Evolutionary conservation across 2,113 vertebrate genomes (phyloP).

Genomic region (Cyprinodon tularosa): DNA sequence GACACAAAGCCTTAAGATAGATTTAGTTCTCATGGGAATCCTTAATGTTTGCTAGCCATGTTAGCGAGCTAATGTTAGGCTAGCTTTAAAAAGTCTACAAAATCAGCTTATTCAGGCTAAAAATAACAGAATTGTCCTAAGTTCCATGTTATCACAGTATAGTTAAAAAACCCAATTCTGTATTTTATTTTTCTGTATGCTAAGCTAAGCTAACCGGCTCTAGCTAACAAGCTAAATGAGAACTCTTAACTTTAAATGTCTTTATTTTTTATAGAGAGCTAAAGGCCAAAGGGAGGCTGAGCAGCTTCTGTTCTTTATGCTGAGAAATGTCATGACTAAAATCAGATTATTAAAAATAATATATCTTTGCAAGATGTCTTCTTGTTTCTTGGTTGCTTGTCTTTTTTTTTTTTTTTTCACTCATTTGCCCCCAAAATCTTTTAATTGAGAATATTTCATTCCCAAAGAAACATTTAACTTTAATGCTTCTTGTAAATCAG

Average conservation of each 20-base stretch:
- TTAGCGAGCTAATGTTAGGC: conserved; percentile 19
- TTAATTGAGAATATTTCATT: no score
- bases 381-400: neutral
- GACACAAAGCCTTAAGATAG: conserved; percentile 28
- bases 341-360: conserved; percentile 56
- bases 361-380: conserved; percentile 23
- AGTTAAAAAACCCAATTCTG: neutral
- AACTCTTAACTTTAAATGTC: neutral
- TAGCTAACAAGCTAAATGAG: conserved; percentile 32
- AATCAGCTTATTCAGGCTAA: neutral
- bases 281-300: neutral
- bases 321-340: conserved; percentile 32
- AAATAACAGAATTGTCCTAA: neutral
- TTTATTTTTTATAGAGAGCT: conserved; percentile 11
- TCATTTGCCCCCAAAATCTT: no score
- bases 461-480: no score
- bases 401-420: no score
- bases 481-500: no score
- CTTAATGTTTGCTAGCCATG: conserved; percentile 19
- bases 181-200: conserved; percentile 6
- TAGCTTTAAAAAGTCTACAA: neutral
- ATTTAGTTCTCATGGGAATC: conserved; percentile 6
- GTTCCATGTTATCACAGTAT: conserved; percentile 8
- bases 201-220: conserved; percentile 37
- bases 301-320: neutral